Evolutionary conservation across 2,888 invertebrate genomes (phyloP), one percentile per base, ranked within the genome.

Genomic region (Galerucella pusilla): DNA sequence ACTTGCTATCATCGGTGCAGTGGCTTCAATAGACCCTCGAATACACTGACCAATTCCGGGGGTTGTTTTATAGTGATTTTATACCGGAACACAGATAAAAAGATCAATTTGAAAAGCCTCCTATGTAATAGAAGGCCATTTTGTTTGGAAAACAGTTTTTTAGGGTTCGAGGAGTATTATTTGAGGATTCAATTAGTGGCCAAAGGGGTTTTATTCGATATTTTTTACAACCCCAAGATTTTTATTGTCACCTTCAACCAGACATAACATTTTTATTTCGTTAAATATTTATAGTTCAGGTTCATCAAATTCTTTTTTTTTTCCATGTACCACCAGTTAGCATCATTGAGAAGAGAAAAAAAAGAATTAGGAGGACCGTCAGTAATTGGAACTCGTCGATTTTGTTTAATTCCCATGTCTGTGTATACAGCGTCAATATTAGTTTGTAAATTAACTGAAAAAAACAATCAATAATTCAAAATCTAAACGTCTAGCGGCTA

Each of bases 51-150:
- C 77, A 76, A 75, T 76, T 73, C 70, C 71, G 75, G 74, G 77
- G 77, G 75, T 76, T 69, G 75, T 75, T 79, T 79, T 77, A 77
- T 77, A 76, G 76, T 75, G 78, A 78, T 78, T 78, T 78, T 77
- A 78, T 78, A 54, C 75, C 68, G 73, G 73, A 69, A 69, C 72
- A 60, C 74, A 75, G 79, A 79, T 79, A 77, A 79, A 79, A 79
- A 79, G 79, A 79, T 79, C 79, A 76, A 79, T 78, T 75, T 71
- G 60, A 75, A 78, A 77, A 74, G 74, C 75, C 74, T 72, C 71
- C 71, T 71, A 77, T 69, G 75, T 68, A 76, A 78, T 75, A 71
- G 74, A 70, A 75, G 69, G 73, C 71, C 74, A 69, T 79, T 77
- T 75, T 77, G 64, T 75, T 77, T 74, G 75, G 75, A 69, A 77